Evolutionary conservation across 37 sponge, comb jelly and placozoan genomes (phyloP).

Genomic region (Halisarca cf. caerulea): DNA sequence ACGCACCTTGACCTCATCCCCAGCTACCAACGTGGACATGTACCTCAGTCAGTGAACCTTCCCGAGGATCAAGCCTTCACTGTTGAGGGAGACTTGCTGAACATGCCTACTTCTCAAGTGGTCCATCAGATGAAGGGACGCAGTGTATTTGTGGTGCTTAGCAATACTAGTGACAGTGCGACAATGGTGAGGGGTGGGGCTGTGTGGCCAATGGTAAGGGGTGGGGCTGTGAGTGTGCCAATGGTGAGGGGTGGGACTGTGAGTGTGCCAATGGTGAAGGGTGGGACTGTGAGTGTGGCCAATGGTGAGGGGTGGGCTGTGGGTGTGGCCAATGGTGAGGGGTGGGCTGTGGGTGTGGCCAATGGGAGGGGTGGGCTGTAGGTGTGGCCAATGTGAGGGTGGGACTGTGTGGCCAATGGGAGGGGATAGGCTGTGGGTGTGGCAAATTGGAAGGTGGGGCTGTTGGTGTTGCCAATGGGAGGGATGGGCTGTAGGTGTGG

Average conservation of each 20-base stretch:
- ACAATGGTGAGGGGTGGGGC: conserved; percentile 36
- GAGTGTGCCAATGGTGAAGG: not conserved
- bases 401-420: not conserved
- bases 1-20: too few species aligned
- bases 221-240: not conserved
- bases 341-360: too few species aligned
- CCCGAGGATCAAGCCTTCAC: conserved; percentile 65
- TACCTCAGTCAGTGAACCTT: conserved; percentile 67
- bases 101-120: not conserved
- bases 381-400: too few species aligned
- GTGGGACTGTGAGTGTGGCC: not conserved
- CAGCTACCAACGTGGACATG: conserved; percentile 74
- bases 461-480: not conserved
- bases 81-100: conserved; percentile 47
- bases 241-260: not conserved
- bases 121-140: conserved; percentile 35
- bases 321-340: not conserved
- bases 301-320: not conserved
- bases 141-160: conserved; percentile 63
- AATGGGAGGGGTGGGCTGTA: too few species aligned
- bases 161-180: conserved; percentile 46
- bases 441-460: not conserved
- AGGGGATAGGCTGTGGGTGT: not conserved
- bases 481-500: not conserved
- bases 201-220: not conserved